phyloP scores from a whole-genome alignment of 2,113 vertebrate genomes.

The Alligator sinensis region DNA sequence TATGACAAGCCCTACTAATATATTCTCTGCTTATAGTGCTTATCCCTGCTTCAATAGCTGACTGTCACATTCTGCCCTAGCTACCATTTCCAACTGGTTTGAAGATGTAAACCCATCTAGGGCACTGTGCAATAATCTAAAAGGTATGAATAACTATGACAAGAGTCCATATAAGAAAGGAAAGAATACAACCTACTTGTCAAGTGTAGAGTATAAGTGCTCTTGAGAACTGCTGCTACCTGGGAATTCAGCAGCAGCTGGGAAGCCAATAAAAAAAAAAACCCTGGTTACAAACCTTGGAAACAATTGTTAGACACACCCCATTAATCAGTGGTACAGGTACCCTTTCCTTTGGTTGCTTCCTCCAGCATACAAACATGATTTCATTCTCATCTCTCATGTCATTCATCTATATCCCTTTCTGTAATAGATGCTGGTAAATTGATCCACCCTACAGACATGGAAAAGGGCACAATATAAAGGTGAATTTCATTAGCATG shows the following conservation, averaged over 20 bases:
- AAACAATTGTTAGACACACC: background rate
- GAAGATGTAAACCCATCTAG: background rate
- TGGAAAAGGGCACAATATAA: slow-evolving; percentile 52
- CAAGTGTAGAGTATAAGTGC: background rate
- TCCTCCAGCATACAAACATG: background rate
- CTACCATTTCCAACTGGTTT: background rate
- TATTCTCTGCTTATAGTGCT: background rate
- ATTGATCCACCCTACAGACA: slow-evolving; percentile 43
- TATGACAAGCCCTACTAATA: background rate
- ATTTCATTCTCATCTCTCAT: slow-evolving; percentile 33
- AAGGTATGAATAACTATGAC: background rate
- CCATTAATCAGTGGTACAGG: background rate
- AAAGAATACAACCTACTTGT: background rate
- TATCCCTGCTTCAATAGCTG: background rate
- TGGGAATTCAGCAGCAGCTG: background rate
- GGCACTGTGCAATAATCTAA: background rate
- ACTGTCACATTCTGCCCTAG: background rate
- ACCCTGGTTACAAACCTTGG: background rate
- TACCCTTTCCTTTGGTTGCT: slow-evolving; percentile 4
- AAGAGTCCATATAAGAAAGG: background rate
- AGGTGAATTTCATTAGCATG: slow-evolving; percentile 71
- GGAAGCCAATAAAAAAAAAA: background rate
- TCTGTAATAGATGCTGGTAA: slow-evolving; percentile 57
- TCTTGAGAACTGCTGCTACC: background rate
- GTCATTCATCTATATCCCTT: slow-evolving; percentile 40